phyloP scores from a whole-genome alignment of 1,140 invertebrate genomes.

The Brachionus rubens region DNA sequence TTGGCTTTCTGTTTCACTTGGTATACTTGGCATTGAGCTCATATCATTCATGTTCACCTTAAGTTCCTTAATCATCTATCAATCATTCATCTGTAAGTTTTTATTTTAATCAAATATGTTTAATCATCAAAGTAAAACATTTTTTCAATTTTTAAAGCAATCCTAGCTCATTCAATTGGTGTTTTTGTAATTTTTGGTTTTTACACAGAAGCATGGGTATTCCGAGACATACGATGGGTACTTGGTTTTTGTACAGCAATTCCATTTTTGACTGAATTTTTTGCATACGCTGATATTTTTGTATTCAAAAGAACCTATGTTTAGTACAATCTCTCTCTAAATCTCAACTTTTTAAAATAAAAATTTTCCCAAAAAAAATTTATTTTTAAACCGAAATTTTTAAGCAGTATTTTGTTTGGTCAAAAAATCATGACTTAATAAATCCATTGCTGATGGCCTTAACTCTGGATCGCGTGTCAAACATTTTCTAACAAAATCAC shows the following conservation, averaged over 20 bases:
- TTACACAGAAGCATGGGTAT: constrained; percentile 32
- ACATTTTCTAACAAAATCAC: constrained; percentile 55
- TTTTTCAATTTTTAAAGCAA: constrained; percentile 2
- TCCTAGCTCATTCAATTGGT: constrained; percentile 35
- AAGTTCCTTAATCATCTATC: constrained; percentile 18
- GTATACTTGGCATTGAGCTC: constrained; percentile 13
- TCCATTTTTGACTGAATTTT: constrained; percentile 40
- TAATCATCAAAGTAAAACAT: background rate
- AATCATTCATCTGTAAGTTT: constrained; percentile 40
- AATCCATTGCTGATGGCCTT: constrained; percentile 50
- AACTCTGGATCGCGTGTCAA: constrained; percentile 53
- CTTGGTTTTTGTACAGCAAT: constrained; percentile 40
- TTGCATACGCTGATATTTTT: constrained; percentile 30
- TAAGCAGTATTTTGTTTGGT: background rate
- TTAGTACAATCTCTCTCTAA: background rate
- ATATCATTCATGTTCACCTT: constrained; percentile 32
- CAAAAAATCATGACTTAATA: constrained; percentile 50
- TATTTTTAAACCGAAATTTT: background rate
- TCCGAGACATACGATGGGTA: constrained; percentile 15
- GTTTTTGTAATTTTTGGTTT: constrained; percentile 36
- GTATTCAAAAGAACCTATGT: background rate
- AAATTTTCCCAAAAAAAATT: constrained; percentile 27
- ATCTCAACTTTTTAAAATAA: background rate
- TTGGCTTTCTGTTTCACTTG: constrained; percentile 28
- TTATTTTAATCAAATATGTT: background rate